A percentile compares a stretch with the other conserved stretches of the same genome.
phyloP scores from a whole-genome alignment of 2,888 invertebrate species.

The Ornithoptera alexandrae region DNA sequence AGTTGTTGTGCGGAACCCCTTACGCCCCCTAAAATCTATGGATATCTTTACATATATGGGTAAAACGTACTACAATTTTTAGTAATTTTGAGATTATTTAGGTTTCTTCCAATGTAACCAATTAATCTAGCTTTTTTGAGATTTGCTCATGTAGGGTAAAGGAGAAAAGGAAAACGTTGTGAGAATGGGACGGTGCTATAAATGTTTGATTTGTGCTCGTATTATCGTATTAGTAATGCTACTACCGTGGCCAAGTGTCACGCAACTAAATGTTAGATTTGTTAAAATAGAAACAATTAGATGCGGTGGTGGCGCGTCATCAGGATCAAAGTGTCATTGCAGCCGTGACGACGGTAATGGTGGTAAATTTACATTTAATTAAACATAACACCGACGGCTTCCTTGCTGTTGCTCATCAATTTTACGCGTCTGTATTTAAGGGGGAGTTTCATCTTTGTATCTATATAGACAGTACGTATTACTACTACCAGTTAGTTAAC shows the following conservation, averaged over 20 bases:
- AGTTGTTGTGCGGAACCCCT: too few relatives aligned
- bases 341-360: slow-evolving; percentile 40
- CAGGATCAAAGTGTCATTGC: slow-evolving; percentile 49
- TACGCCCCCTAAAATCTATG: too few relatives aligned
- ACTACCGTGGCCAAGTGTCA: background rate
- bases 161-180: background rate
- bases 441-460: slow-evolving; percentile 11
- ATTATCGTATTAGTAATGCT: background rate
- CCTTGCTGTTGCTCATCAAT: slow-evolving; percentile 36
- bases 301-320: slow-evolving; percentile 32
- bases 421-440: slow-evolving; percentile 26
- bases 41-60: too few relatives aligned
- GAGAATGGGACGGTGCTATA: background rate
- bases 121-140: too few relatives aligned
- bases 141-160: too few relatives aligned
- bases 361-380: slow-evolving; percentile 52
- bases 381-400: slow-evolving; percentile 47
- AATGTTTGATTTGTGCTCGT: background rate
- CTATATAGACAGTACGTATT: background rate
- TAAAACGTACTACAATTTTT: too few relatives aligned
- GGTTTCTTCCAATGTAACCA: too few relatives aligned
- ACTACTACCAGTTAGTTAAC: background rate
- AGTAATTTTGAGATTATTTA: too few relatives aligned
- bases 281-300: slow-evolving; percentile 19
- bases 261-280: background rate